Evolutionary conservation across 2,113 vertebrate species (phyloP).

Genomic region (Pomatostomus ruficeps): DNA sequence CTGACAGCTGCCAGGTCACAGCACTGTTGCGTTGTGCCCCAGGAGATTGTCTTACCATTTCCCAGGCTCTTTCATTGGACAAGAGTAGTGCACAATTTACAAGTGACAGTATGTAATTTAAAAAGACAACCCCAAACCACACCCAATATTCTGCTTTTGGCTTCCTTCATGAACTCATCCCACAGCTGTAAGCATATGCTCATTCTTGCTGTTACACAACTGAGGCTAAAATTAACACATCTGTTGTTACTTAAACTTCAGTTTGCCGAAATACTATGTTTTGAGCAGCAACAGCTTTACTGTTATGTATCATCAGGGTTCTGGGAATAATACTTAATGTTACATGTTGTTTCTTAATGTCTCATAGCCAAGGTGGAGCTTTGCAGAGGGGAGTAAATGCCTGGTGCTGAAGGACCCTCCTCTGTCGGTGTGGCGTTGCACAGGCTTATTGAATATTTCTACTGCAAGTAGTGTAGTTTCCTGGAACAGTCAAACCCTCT

Average conservation of each 20-base stretch:
- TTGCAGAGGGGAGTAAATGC: neutral
- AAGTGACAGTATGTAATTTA: neutral
- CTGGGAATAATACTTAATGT: neutral
- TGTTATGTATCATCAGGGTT: neutral
- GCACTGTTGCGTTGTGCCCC: rapidly evolving
- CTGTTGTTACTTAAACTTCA: conserved; percentile 42
- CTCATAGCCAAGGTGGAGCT: neutral
- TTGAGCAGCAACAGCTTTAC: neutral
- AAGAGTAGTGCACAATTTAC: neutral
- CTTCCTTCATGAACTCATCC: neutral
- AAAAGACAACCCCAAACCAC: neutral
- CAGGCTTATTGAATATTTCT: neutral
- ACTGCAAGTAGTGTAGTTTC: neutral
- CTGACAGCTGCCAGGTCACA: neutral
- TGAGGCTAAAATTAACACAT: conserved; percentile 39
- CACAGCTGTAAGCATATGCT: neutral
- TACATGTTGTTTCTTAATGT: neutral
- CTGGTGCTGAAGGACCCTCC: neutral
- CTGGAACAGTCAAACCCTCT: neutral
- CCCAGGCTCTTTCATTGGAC: neutral
- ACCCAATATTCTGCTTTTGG: neutral
- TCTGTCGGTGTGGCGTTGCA: neutral
- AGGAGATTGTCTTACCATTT: neutral
- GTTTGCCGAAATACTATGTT: conserved; percentile 6
- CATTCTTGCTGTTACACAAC: neutral